Conservation (phyloP, 2,888 invertebrate genomes). For the Gandaritis pyraliata region DNA sequence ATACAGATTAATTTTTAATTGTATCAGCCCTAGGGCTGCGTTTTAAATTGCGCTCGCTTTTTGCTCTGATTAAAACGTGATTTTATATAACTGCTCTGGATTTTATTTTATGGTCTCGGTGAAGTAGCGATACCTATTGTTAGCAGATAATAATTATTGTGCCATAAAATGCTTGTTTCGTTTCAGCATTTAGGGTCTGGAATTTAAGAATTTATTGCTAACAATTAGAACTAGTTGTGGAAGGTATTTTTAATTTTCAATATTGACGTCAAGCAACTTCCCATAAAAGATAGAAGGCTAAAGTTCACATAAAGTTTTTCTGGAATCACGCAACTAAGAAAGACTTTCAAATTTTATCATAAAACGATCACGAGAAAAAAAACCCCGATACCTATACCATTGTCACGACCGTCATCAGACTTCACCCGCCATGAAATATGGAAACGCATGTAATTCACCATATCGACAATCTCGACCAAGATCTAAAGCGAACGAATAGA, state of each 20-base stretch:
- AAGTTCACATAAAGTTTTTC: too few relatives aligned
- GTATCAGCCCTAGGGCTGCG: slow-evolving; percentile 57
- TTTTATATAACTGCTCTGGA: slow-evolving; percentile 16
- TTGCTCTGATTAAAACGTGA: slow-evolving; percentile 41
- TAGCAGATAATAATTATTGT: neutral
- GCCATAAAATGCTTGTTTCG: too few relatives aligned
- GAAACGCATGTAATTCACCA: slow-evolving; percentile 72
- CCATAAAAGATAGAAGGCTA: too few relatives aligned
- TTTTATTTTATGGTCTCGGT: slow-evolving; percentile 10
- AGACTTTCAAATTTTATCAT: neutral
- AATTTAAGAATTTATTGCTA: too few relatives aligned
- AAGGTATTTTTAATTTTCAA: too few relatives aligned
- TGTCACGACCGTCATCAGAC: slow-evolving; percentile 80
- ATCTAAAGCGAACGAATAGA: slow-evolving; percentile 76
- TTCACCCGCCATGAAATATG: slow-evolving; percentile 69
- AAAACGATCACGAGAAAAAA: slow-evolving; percentile 55
- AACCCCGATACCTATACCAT: slow-evolving; percentile 42
- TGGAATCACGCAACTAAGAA: neutral
- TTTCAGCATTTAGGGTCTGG: too few relatives aligned
- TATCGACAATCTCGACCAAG: slow-evolving; percentile 74
- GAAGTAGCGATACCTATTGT: neutral
- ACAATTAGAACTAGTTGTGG: too few relatives aligned
- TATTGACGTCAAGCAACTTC: too few relatives aligned
- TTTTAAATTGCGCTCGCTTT: slow-evolving; percentile 51
- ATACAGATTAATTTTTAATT: slow-evolving; percentile 74